Conservation (phyloP, 2,888 invertebrate species). For the Brachylomia viminalis region DNA sequence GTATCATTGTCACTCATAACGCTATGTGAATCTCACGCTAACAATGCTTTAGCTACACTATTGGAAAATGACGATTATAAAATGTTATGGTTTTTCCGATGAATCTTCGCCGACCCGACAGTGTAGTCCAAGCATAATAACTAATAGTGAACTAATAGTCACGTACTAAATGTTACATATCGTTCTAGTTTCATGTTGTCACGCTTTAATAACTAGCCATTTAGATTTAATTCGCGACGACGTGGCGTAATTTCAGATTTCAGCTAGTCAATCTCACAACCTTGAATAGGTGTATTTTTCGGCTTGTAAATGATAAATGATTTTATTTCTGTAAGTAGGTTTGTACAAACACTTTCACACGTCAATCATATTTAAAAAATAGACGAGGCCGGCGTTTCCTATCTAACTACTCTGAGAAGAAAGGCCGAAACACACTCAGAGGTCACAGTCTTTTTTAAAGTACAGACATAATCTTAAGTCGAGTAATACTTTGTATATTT, state of each 20-base stretch:
- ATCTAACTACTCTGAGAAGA: no score
- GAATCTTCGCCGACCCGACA: not conserved
- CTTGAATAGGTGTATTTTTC: not conserved
- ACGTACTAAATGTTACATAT: constrained; percentile 57
- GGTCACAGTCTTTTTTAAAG: no score
- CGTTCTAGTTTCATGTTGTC: constrained; percentile 52
- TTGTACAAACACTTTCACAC: no score
- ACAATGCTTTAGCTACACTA: constrained; percentile 40
- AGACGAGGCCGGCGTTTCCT: no score
- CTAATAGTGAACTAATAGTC: constrained; percentile 62
- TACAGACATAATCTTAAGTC: no score
- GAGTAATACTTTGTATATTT: not conserved
- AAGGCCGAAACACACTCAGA: no score
- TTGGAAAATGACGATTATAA: not conserved
- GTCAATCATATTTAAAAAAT: no score
- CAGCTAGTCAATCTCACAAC: not conserved
- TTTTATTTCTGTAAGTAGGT: no score
- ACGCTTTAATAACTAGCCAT: constrained; percentile 59
- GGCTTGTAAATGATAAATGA: no score
- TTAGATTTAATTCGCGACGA: constrained; percentile 20
- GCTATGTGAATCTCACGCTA: constrained; percentile 76
- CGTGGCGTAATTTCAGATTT: not conserved
- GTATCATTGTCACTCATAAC: constrained; percentile 68
- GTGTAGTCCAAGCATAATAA: constrained; percentile 36
- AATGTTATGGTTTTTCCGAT: not conserved